Conservation (phyloP, 2,888 invertebrate genomes). For the Dryococelus australis region DNA sequence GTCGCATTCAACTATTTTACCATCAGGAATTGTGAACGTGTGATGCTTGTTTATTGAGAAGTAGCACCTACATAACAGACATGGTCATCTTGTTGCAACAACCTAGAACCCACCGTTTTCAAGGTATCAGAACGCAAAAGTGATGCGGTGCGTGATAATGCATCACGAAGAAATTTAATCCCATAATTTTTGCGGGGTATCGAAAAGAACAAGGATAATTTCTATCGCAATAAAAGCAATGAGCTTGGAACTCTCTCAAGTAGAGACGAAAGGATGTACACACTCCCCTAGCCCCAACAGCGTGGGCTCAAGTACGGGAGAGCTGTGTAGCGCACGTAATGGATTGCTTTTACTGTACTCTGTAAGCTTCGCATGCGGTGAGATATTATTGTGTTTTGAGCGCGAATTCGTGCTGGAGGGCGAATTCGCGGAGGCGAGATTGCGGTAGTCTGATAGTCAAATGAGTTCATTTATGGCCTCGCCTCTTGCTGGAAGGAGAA, state of each 20-base stretch:
- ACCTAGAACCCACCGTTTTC: no score
- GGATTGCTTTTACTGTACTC: not conserved
- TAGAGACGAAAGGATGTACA: not conserved
- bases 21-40: no score
- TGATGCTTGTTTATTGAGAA: no score
- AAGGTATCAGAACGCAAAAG: no score
- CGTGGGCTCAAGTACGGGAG: not conserved
- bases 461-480: constrained; percentile 1
- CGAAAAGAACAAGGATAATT: no score
- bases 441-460: not conserved
- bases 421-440: not conserved
- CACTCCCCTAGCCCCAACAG: not conserved
- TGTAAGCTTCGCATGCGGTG: not conserved
- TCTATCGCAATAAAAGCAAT: no score
- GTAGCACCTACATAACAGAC: no score
- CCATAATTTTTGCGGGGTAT: no score
- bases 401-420: not conserved
- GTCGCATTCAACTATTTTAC: no score
- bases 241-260: not conserved
- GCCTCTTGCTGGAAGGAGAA: not conserved
- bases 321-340: not conserved
- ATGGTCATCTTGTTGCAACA: no score
- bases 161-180: no score
- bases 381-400: not conserved
- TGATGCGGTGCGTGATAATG: no score